Conservation (phyloP, 2,888 invertebrate species). For the Malthinus seriepunctatus region DNA sequence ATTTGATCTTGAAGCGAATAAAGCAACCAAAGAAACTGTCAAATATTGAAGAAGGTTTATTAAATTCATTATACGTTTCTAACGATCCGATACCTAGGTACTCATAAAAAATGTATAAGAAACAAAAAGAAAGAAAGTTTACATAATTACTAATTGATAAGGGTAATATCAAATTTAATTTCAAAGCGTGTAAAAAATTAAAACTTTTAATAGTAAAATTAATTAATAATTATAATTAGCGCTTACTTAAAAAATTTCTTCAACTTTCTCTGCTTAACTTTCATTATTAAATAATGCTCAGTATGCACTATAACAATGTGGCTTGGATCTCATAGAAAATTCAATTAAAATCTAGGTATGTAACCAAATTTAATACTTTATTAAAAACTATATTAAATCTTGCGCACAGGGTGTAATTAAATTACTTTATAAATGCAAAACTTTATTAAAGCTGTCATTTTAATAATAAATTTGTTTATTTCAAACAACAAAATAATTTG, state of each 20-base stretch:
- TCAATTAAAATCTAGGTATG: constrained; percentile 12
- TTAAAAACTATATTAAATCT: constrained; percentile 4
- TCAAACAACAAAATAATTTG: neutral
- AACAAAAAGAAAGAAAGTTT: too few relatives aligned
- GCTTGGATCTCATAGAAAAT: constrained; percentile 13
- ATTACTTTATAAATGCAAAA: constrained; percentile 9
- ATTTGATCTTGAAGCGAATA: too few relatives aligned
- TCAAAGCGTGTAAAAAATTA: too few relatives aligned
- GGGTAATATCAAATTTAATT: too few relatives aligned
- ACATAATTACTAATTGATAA: too few relatives aligned
- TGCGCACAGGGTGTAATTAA: constrained; percentile 5
- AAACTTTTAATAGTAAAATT: neutral
- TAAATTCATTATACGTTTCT: too few relatives aligned
- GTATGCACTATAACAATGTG: constrained; percentile 6
- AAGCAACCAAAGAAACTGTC: too few relatives aligned
- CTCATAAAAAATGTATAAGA: too few relatives aligned
- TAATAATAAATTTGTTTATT: constrained; percentile 9
- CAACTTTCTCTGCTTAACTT: constrained; percentile 1
- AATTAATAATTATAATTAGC: neutral
- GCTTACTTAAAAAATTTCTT: neutral
- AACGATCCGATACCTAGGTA: too few relatives aligned
- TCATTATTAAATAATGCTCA: constrained; percentile 4
- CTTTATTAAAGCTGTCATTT: constrained; percentile 5
- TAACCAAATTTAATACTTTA: constrained; percentile 5
- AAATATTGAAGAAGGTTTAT: too few relatives aligned